These are phyloP conservation scores for Sylvilagus floridanus DNA, from an alignment of 2,797 vertebrate genomes.

Conservation along the genomic window DNA sequence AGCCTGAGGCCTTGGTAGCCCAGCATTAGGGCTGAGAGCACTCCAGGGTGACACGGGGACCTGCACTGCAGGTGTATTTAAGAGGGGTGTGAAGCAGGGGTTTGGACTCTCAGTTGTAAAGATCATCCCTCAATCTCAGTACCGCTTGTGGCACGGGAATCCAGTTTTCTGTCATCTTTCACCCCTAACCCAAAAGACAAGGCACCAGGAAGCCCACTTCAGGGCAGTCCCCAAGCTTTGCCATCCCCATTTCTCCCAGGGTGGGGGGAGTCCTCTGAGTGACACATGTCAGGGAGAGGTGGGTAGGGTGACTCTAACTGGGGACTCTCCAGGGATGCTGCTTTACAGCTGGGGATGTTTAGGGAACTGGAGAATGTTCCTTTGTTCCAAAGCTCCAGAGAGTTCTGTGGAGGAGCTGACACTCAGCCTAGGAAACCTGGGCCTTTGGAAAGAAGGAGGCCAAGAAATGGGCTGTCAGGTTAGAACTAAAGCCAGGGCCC, in stretches of 20 bases:
- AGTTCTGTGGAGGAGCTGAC: neutral
- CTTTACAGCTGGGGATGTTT: neutral
- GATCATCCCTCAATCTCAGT: neutral
- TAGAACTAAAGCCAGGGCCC: neutral
- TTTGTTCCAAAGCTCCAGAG: neutral
- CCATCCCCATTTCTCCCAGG: neutral
- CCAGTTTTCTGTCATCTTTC: too few species aligned
- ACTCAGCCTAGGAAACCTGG: neutral
- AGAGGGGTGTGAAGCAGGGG: neutral
- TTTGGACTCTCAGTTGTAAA: neutral
- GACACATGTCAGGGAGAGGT: fast-evolving
- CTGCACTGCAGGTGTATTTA: neutral
- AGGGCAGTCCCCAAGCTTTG: neutral
- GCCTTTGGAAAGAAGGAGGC: constrained; percentile 3
- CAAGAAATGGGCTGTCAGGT: neutral
- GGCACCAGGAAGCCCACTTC: neutral
- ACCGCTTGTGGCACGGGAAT: neutral
- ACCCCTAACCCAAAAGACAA: neutral
- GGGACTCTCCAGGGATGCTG: neutral
- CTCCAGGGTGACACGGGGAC: too few species aligned
- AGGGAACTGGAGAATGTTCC: neutral
- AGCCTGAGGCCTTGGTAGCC: neutral
- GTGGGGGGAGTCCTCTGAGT: neutral
- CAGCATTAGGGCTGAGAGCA: neutral
- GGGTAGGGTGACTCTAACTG: too few species aligned